A percentile compares a stretch with the other conserved stretches of the same genome.
These are phyloP conservation scores for Protomyctophum bolini DNA, from an alignment of 2,113 vertebrate species.

Conservation along the genomic window DNA sequence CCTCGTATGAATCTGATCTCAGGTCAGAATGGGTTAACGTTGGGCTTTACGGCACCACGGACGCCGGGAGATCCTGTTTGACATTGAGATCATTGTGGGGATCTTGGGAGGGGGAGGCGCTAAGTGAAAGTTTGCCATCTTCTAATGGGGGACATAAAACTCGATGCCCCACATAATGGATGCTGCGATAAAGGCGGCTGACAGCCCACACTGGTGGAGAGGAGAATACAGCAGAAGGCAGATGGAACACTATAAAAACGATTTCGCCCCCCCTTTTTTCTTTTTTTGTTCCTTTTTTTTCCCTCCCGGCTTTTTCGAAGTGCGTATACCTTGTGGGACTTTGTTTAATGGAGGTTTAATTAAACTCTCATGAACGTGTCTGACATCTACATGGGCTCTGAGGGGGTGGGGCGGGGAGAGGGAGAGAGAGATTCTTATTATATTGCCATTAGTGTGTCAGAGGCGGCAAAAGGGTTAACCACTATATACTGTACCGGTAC, in stretches of 20 bases:
- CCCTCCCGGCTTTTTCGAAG: slow-evolving; percentile 37
- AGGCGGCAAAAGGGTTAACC: background rate
- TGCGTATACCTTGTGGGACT: slow-evolving; percentile 39
- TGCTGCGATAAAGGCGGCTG: slow-evolving; percentile 39
- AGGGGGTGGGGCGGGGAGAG: background rate
- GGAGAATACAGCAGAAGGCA: slow-evolving; percentile 28
- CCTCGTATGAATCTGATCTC: too few species aligned
- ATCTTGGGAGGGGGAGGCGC: slow-evolving; percentile 10
- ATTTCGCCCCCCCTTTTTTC: slow-evolving; percentile 1
- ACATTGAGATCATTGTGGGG: slow-evolving; percentile 24
- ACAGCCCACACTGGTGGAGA: slow-evolving; percentile 18
- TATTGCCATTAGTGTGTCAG: background rate
- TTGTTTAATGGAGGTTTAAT: slow-evolving; percentile 58
- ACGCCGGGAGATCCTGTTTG: slow-evolving; percentile 21
- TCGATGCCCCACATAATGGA: slow-evolving; percentile 47
- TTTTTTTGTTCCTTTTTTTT: background rate
- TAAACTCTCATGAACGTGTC: slow-evolving; percentile 52
- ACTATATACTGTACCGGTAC: too few species aligned
- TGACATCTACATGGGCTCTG: slow-evolving; percentile 32
- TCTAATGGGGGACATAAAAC: slow-evolving; percentile 50
- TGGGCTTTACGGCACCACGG: background rate
- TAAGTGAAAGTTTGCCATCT: slow-evolving; percentile 18
- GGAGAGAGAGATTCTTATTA: slow-evolving; percentile 16
- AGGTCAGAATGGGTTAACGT: too few species aligned
- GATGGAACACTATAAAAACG: slow-evolving; percentile 35